phyloP scores from a whole-genome alignment of 2,797 vertebrate genomes.

The Falco biarmicus region DNA sequence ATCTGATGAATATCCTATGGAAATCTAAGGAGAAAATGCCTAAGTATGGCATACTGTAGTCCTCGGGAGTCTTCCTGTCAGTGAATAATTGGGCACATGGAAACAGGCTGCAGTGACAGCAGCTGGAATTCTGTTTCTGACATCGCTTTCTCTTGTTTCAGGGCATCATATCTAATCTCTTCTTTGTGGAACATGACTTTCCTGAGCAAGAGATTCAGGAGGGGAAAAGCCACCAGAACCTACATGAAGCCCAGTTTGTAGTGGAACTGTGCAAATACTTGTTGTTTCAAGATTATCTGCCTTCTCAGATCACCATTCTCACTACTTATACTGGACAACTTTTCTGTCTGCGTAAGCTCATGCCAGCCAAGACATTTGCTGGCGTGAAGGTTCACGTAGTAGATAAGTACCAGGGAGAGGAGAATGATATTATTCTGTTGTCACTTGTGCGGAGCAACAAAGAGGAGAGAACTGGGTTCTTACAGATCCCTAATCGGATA shows the following conservation, averaged over 20 bases:
- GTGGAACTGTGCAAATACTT: slow-evolving; percentile 90
- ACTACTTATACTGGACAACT: slow-evolving; percentile 94
- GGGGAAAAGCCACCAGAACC: slow-evolving; percentile 90
- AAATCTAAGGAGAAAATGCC: neutral
- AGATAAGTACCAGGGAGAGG: slow-evolving; percentile 97
- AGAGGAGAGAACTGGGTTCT: slow-evolving; percentile 86
- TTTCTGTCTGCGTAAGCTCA: slow-evolving; percentile 85
- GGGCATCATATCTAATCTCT: slow-evolving; percentile 88
- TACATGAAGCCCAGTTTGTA: slow-evolving; percentile 88
- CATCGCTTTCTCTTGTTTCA: slow-evolving; percentile 58
- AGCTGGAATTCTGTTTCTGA: neutral
- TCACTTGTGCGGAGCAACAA: slow-evolving; percentile 93
- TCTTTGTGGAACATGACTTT: slow-evolving; percentile 89
- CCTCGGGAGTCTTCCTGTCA: neutral
- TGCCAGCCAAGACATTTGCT: slow-evolving; percentile 83
- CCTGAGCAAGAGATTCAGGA: slow-evolving; percentile 87
- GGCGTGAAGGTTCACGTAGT: slow-evolving; percentile 94
- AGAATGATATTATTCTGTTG: slow-evolving; percentile 94
- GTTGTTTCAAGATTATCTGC: slow-evolving; percentile 87
- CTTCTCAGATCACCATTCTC: slow-evolving; percentile 94
- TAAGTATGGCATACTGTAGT: neutral
- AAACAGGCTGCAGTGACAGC: neutral
- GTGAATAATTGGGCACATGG: neutral
- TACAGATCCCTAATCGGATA: slow-evolving; percentile 90
- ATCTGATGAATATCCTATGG: neutral